Evolutionary conservation across 2,113 vertebrate species (phyloP), one percentile per base, ranked within the genome.

Genomic region (Cephalopholis sonnerati): DNA sequence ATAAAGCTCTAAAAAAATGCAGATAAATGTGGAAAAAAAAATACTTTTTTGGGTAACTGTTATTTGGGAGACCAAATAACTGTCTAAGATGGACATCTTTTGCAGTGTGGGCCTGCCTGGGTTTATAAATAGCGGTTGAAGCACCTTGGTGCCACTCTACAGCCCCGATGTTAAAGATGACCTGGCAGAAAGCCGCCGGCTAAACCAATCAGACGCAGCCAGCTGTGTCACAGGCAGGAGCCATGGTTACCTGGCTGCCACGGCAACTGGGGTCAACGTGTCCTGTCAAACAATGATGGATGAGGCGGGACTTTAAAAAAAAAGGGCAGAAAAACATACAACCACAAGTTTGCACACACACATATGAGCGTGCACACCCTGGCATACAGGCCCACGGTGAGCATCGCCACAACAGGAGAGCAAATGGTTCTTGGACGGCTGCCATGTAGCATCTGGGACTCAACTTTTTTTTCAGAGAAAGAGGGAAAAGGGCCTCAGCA

Each of bases 191-290:
- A 74, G 64, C 89, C 58, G 11, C 36, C 39, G 7, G 77, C 79
- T 90, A 27, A 84, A 87, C 92, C 90, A 90, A 89, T 92, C 89
- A 72, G 69, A 81, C 5, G 20, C 75, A 51, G 67, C 87, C 92
- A 83, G 89, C 89, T 92, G 91, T 93, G 88, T 75, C 81, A 85
- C 81, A 39, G 82, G 59, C 86, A 88, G 89, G 83, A 79, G 80
- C 85, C 91, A 91, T 91, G 87, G 91, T 90, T 92, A 92, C 93
- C 91, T 90, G 90, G 87, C 87, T 90, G 85, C 83, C 82, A 91
- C 27, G 66, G 89, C 87, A 92, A 92, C 91, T 41, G 39, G 63
- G 84, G 84, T 92, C 91, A 89, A 81, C 53, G 9, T 79, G 82
- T 74, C 74, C 88, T 75, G 85, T 94, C 89, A 79, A 55, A 82